Evolutionary conservation across 2,797 vertebrate species (phyloP).

Genomic region (Hirundo rustica): DNA sequence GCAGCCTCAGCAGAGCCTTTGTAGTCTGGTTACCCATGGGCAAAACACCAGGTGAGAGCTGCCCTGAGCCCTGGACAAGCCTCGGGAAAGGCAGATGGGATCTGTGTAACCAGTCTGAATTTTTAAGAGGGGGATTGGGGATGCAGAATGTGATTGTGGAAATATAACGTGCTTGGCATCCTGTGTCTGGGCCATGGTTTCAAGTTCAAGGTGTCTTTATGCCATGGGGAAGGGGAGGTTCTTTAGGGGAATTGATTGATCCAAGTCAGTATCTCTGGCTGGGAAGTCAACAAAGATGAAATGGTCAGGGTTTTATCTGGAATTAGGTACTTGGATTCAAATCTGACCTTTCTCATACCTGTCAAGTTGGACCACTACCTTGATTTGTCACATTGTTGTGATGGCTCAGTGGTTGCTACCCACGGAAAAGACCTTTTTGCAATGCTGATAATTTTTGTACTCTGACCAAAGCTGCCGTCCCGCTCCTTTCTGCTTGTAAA

Average conservation of each 20-base stretch:
- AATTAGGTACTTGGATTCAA: background rate
- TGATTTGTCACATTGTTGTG: background rate
- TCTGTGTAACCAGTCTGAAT: background rate
- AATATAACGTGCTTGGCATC: rapidly evolving
- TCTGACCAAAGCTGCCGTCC: background rate
- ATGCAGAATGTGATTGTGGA: background rate
- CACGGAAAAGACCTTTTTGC: background rate
- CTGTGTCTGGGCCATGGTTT: background rate
- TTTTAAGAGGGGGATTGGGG: background rate
- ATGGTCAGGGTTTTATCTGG: background rate
- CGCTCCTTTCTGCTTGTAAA: background rate
- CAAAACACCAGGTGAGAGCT: background rate
- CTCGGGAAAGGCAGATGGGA: background rate
- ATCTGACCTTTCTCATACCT: background rate
- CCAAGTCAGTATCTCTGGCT: background rate
- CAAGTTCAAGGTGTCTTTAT: background rate
- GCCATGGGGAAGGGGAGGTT: background rate
- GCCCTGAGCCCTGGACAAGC: background rate
- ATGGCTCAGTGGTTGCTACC: background rate
- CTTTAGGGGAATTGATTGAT: background rate
- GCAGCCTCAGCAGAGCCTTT: background rate
- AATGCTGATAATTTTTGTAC: background rate
- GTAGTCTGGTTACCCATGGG: background rate
- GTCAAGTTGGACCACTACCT: background rate
- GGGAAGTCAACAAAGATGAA: background rate